Conservation (phyloP, 2,888 invertebrate genomes). For the Pristionchus arcanus region DNA sequence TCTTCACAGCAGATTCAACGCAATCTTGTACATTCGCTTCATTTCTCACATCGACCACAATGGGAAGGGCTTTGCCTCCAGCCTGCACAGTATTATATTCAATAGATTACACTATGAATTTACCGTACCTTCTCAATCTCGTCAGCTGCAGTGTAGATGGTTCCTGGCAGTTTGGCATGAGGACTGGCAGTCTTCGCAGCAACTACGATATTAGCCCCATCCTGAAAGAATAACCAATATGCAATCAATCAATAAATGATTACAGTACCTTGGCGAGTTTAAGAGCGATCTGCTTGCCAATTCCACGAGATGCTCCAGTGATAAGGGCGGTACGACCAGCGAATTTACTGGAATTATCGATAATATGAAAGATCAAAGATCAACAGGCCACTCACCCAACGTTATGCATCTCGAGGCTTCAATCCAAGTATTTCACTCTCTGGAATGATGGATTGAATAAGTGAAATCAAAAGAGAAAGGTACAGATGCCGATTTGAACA, state of each 20-base stretch:
- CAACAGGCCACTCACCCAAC: conserved; percentile 29
- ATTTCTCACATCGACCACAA: conserved; percentile 91
- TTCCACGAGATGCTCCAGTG: conserved; percentile 96
- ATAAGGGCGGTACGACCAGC: conserved; percentile 94
- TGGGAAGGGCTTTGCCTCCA: conserved; percentile 80
- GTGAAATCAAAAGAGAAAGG: not conserved
- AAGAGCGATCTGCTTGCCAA: conserved; percentile 94
- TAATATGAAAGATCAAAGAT: not conserved
- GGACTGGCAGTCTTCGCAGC: conserved; percentile 93
- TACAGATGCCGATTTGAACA: conserved; percentile 12
- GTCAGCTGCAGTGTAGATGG: conserved; percentile 92
- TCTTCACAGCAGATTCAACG: conserved; percentile 78
- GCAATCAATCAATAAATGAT: not conserved
- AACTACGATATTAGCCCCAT: conserved; percentile 93
- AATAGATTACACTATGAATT: not conserved
- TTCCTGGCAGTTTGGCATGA: conserved; percentile 93
- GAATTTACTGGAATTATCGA: conserved; percentile 82
- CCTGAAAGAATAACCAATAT: conserved; percentile 80
- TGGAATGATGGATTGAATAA: not conserved
- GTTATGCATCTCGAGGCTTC: conserved; percentile 43
- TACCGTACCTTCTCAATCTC: conserved; percentile 84
- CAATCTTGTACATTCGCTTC: conserved; percentile 85
- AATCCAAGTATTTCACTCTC: not conserved
- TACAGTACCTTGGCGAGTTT: conserved; percentile 82
- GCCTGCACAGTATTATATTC: conserved; percentile 56